Base-by-base conservation (phyloP, 37 sponge, comb jelly and placozoan genomes). In the Haliclona indistincta region DNA sequence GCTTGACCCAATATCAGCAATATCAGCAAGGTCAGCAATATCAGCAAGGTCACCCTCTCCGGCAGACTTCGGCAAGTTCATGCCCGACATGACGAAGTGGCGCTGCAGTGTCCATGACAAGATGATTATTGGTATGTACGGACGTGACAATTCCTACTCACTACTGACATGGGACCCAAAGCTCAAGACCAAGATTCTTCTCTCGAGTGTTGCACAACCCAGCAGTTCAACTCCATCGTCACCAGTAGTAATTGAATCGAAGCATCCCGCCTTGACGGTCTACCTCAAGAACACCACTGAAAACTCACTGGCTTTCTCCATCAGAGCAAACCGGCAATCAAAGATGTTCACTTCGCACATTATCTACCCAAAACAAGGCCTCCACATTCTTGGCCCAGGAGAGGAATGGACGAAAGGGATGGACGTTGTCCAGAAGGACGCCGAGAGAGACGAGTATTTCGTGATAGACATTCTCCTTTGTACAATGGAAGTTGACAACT, bases 81-180 rank as follows among this genome's bases (percentile, higher is more conserved):
- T 71, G 10, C 20, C 3, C 3, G 72, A 71, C 54, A n/a, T 15
- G 3, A 64, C 41, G 32, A 22, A 2, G 1, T 85, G 85, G 85
- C 65, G 71, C 44, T 43, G 55, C 17, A 55, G 38, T 60, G 44
- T 71, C 58, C 71, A 44, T 1, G 78, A 78, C 55, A 61, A 64
- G 38, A 71, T 40, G 34, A 47, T 85, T 51, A 54, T 85, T n/a
- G 73, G 56, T 15, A 41, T 38, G 56, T 72, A 73, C 39, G 85
- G 85, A 17, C 26, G n/a, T 58, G 56, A 77, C 60, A 67, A 23
- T 26, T 11, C 69, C 33, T 78, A 85, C 73, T 79, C 85, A 5
- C 56, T 85, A 39, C 67, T 85, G 4, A 77, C 63, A 73, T 85
- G 85, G 85, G 45, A 85, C 37, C 85, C 85, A 8, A 39, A 30